phyloP scores from a whole-genome alignment of 2,797 vertebrate genomes.

The Poeciliopsis infans region DNA sequence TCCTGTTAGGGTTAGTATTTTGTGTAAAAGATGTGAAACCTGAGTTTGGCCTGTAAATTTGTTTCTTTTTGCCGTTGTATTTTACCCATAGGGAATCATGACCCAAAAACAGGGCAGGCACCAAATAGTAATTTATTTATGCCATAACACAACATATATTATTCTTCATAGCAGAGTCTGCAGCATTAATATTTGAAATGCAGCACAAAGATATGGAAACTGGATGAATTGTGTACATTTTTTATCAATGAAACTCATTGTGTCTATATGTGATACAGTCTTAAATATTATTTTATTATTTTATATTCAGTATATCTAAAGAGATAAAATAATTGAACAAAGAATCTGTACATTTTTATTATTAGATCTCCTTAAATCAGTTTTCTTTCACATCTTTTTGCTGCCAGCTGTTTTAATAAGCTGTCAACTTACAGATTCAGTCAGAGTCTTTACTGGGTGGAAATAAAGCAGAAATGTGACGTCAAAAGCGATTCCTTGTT shows the following conservation, averaged over 20 bases:
- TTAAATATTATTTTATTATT: too few relatives aligned
- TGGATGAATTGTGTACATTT: background rate
- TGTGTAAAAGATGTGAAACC: background rate
- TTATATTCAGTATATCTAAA: too few relatives aligned
- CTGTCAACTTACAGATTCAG: background rate
- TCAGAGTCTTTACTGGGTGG: background rate
- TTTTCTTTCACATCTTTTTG: constrained; percentile 4
- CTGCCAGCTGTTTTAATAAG: constrained; percentile 19
- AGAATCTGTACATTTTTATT: background rate
- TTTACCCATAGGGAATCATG: background rate
- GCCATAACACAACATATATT: background rate
- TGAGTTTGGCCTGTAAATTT: background rate
- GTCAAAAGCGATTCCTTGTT: constrained; percentile 12
- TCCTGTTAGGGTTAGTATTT: background rate
- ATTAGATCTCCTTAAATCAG: background rate
- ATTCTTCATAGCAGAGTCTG: background rate
- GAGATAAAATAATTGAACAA: too few relatives aligned
- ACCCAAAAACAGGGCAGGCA: background rate
- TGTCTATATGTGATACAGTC: too few relatives aligned
- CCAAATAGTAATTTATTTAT: background rate
- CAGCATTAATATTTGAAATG: background rate
- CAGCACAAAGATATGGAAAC: background rate
- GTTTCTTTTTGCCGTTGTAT: background rate
- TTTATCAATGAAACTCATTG: too few relatives aligned
- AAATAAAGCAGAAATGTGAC: constrained; percentile 21